Percentiles rank a stretch among this genome's conserved stretches.
These are phyloP conservation scores for Abramis brama DNA, from an alignment of 2,113 vertebrate species.

Conservation along the genomic window DNA sequence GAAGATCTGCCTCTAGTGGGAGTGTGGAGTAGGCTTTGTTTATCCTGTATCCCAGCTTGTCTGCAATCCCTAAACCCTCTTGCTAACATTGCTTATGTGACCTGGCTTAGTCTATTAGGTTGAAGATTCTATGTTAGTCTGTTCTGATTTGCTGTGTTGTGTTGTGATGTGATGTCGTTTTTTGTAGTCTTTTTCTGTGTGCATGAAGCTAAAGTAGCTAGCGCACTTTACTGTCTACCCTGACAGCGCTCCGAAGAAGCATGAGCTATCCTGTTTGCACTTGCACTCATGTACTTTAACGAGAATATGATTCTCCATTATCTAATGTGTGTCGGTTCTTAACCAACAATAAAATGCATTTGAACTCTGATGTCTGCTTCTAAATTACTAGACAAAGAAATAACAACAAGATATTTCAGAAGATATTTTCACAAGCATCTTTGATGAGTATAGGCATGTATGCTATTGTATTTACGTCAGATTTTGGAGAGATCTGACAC, in stretches of 20 bases:
- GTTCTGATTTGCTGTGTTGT: slow-evolving; percentile 53
- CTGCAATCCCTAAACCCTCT: slow-evolving; percentile 28
- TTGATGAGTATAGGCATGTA: background rate
- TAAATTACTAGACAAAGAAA: background rate
- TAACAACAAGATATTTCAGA: background rate
- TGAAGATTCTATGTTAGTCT: slow-evolving; percentile 21
- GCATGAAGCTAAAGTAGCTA: slow-evolving; percentile 63
- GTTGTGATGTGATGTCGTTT: slow-evolving; percentile 60
- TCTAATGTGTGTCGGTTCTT: slow-evolving; percentile 63
- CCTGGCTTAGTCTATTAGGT: slow-evolving; percentile 14
- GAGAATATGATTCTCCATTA: slow-evolving; percentile 57
- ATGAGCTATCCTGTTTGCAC: slow-evolving; percentile 54
- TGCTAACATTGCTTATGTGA: slow-evolving; percentile 36
- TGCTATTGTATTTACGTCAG: background rate
- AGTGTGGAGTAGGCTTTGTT: slow-evolving; percentile 6
- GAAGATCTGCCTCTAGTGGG: background rate
- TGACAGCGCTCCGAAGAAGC: slow-evolving; percentile 50
- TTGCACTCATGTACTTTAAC: slow-evolving; percentile 61
- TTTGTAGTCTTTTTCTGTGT: slow-evolving; percentile 17
- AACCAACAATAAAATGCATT: slow-evolving; percentile 66
- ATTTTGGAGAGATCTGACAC: background rate
- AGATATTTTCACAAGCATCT: background rate
- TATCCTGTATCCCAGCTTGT: slow-evolving; percentile 1
- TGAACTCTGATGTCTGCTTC: slow-evolving; percentile 40
- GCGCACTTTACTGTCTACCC: slow-evolving; percentile 59